Evolutionary conservation across 1,140 invertebrate genomes (phyloP).

Genomic region (Atopsyche davidsoni): DNA sequence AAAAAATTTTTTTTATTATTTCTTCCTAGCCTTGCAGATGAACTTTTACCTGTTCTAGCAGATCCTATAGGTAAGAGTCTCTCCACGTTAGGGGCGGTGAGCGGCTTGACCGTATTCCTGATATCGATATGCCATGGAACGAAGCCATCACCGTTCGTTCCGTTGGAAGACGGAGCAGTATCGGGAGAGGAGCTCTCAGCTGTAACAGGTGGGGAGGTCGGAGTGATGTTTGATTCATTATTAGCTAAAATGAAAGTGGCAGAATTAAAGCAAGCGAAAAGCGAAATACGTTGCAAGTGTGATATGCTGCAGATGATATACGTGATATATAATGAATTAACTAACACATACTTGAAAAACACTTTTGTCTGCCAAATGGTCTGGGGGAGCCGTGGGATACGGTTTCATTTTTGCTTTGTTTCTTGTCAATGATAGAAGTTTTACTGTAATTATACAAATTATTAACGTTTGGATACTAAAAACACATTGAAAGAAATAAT

Average conservation of each 20-base stretch:
- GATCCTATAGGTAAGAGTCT: slow-evolving; percentile 55
- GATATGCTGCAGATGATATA: no score
- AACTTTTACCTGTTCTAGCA: slow-evolving; percentile 38
- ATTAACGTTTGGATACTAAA: no score
- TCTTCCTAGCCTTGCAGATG: slow-evolving; percentile 1
- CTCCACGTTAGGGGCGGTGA: slow-evolving; percentile 52
- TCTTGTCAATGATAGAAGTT: no score
- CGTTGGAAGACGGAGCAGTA: slow-evolving; percentile 42
- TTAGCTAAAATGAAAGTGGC: slow-evolving; percentile 3
- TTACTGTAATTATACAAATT: neutral
- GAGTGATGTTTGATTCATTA: slow-evolving; percentile 7
- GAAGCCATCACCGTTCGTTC: slow-evolving; percentile 39
- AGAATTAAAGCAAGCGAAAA: neutral
- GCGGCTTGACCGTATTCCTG: slow-evolving; percentile 34
- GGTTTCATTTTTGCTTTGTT: slow-evolving; percentile 1
- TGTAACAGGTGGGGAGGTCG: slow-evolving; percentile 25
- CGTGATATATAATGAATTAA: neutral
- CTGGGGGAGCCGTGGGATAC: slow-evolving; percentile 22
- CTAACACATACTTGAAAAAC: neutral
- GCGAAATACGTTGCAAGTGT: no score
- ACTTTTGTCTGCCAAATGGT: slow-evolving; percentile 15
- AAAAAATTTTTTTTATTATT: neutral
- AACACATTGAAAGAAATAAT: no score
- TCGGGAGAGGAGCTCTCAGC: slow-evolving; percentile 45
- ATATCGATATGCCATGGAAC: slow-evolving; percentile 31